These are phyloP conservation scores for Tyria jacobaeae DNA, from an alignment of 2,888 invertebrate species.

Conservation along the genomic window DNA sequence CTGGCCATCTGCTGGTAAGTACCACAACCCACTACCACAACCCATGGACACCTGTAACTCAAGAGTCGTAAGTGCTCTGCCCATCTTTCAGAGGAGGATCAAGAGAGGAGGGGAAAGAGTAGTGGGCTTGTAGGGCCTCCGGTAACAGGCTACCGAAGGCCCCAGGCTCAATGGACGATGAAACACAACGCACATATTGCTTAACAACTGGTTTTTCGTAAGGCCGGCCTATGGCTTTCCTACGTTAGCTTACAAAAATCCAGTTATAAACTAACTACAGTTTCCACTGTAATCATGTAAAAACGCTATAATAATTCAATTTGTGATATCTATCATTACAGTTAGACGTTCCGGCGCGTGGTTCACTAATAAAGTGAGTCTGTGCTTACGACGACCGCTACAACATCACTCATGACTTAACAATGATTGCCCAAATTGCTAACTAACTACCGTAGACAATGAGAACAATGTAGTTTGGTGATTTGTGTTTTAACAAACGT, in stretches of 20 bases:
- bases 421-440: slow-evolving; percentile 61
- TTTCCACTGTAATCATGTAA: slow-evolving; percentile 27
- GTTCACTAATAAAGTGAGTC: slow-evolving; percentile 44
- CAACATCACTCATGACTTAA: slow-evolving; percentile 48
- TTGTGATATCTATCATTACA: slow-evolving; percentile 27
- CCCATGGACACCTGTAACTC: too few species aligned
- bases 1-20: too few species aligned
- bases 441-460: slow-evolving; percentile 45
- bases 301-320: slow-evolving; percentile 41
- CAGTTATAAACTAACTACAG: slow-evolving; percentile 9
- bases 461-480: slow-evolving; percentile 3
- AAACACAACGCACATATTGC: too few species aligned
- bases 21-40: too few species aligned
- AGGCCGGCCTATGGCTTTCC: too few species aligned
- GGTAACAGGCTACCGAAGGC: too few species aligned
- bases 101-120: too few species aligned
- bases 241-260: not conserved
- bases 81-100: too few species aligned
- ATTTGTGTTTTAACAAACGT: slow-evolving; percentile 15
- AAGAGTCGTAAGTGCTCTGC: too few species aligned
- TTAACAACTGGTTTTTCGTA: too few species aligned
- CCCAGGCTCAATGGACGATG: too few species aligned
- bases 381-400: slow-evolving; percentile 19
- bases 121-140: too few species aligned
- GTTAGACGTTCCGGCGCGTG: slow-evolving; percentile 45